Percentiles rank a stretch among this genome's conserved stretches.
Evolutionary conservation across 2,888 invertebrate genomes (phyloP).

Genomic region (Rhodophaea formosa): DNA sequence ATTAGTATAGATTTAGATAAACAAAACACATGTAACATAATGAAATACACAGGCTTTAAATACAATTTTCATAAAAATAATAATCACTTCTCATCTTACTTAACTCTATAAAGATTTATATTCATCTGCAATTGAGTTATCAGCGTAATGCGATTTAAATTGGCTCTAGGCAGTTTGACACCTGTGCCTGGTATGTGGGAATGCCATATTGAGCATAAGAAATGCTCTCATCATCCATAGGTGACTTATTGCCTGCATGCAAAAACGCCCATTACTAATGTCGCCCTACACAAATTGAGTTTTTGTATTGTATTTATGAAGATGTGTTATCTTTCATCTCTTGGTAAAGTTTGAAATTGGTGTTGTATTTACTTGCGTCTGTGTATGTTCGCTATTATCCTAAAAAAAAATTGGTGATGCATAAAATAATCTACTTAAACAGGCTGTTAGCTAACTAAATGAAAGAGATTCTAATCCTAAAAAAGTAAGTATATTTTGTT

Average conservation of each 20-base stretch:
- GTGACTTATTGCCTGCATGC: constrained; percentile 65
- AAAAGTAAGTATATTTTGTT: too few relatives aligned
- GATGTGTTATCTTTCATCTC: not conserved
- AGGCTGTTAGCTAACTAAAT: too few relatives aligned
- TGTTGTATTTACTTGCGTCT: too few relatives aligned
- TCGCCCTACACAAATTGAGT: constrained; percentile 44
- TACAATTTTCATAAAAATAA: not conserved
- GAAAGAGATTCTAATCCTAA: too few relatives aligned
- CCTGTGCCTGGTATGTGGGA: constrained; percentile 55
- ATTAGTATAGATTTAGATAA: not conserved
- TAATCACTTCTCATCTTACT: constrained; percentile 32
- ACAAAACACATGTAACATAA: not conserved
- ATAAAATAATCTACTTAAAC: too few relatives aligned
- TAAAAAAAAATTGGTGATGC: too few relatives aligned
- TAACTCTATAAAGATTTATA: constrained; percentile 36
- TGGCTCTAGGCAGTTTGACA: constrained; percentile 61
- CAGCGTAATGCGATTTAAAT: constrained; percentile 76
- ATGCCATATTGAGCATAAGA: constrained; percentile 44
- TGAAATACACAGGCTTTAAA: not conserved
- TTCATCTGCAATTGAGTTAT: constrained; percentile 70
- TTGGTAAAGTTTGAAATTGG: too few relatives aligned
- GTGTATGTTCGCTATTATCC: too few relatives aligned
- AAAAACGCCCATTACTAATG: constrained; percentile 16
- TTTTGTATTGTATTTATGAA: constrained; percentile 40
- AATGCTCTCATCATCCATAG: constrained; percentile 33